Conservation (phyloP, 2,113 vertebrate genomes). For the Alligator mississippiensis region DNA sequence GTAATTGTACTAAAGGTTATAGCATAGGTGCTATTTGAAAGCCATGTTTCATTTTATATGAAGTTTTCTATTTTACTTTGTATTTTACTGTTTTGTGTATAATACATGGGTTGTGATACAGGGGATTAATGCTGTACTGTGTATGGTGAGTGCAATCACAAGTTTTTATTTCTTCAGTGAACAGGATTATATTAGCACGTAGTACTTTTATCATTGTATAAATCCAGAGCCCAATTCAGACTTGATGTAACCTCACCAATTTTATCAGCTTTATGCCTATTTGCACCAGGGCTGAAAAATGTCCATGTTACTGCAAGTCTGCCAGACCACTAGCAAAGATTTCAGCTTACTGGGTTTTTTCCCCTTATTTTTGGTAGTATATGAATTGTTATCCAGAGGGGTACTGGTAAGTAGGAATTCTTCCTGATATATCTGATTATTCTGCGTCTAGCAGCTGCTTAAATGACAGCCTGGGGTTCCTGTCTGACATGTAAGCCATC, state of each 20-base stretch:
- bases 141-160: background rate
- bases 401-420: background rate
- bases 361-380: slow-evolving; percentile 10
- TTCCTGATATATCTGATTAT: background rate
- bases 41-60: background rate
- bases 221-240: background rate
- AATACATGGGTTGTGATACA: background rate
- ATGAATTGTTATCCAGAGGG: background rate
- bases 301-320: background rate
- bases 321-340: background rate
- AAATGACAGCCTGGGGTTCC: background rate
- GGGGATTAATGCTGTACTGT: background rate
- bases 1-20: background rate
- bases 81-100: background rate
- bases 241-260: background rate
- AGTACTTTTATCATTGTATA: background rate
- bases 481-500: background rate
- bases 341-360: background rate
- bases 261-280: background rate
- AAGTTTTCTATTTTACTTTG: background rate
- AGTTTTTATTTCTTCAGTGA: background rate
- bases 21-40: background rate
- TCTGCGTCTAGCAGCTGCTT: background rate
- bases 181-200: background rate
- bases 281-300: accelerated